Percentiles rank a stretch among this genome's conserved stretches.
These are phyloP conservation scores for Ctenopoma kingsleyae DNA, from an alignment of 2,797 vertebrate genomes.

Conservation along the genomic window DNA sequence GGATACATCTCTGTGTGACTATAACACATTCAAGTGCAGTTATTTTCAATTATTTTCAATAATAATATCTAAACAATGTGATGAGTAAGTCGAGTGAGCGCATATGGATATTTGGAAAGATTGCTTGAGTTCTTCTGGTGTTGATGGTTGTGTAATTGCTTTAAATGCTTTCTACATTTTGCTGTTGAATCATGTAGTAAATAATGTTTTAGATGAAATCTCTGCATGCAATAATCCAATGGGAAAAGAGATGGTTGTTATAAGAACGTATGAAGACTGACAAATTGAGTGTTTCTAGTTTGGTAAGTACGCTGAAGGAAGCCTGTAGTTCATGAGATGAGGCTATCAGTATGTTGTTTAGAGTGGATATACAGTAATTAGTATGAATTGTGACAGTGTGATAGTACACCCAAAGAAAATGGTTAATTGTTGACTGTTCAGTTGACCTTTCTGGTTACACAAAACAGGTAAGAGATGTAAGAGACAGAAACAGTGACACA, in stretches of 20 bases:
- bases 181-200: slow-evolving; percentile 1
- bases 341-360: slow-evolving; percentile 43
- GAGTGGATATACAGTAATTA: slow-evolving; percentile 12
- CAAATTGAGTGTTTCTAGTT: not conserved
- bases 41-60: slow-evolving; percentile 1
- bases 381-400: not conserved
- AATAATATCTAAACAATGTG: slow-evolving; percentile 8
- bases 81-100: slow-evolving; percentile 13
- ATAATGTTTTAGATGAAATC: slow-evolving; percentile 11
- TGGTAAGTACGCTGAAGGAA: slow-evolving; percentile 38
- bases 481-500: slow-evolving; percentile 11
- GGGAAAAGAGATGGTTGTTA: slow-evolving; percentile 11
- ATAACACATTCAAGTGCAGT: slow-evolving; percentile 19
- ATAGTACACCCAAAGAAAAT: not conserved
- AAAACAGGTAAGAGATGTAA: not conserved
- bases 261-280: not conserved
- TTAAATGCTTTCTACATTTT: slow-evolving; percentile 2
- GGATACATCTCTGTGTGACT: slow-evolving; percentile 14
- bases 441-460: not conserved
- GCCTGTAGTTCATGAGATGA: slow-evolving; percentile 16
- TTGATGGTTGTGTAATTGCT: not conserved
- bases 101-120: slow-evolving; percentile 6
- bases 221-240: slow-evolving; percentile 43
- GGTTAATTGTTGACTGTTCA: not conserved
- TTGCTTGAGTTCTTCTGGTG: not conserved